Evolutionary conservation across 2,113 vertebrate genomes (phyloP).

Genomic region (Casuarius casuarius): DNA sequence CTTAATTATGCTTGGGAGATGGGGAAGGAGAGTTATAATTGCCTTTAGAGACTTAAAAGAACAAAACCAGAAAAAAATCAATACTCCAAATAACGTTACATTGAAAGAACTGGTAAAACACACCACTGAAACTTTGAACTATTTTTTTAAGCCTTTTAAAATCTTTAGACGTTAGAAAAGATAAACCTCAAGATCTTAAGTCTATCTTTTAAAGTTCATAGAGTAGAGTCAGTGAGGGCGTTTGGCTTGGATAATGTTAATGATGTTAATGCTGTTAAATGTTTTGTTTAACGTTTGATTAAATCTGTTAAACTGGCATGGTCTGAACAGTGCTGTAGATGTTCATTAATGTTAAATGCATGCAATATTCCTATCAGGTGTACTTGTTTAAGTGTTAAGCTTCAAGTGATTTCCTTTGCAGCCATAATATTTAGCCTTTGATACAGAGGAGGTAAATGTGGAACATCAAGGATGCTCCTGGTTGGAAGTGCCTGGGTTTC

Average conservation of each 20-base stretch:
- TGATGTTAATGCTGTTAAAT: not conserved
- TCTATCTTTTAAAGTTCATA: not conserved
- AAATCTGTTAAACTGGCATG: not conserved
- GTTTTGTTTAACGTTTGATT: not conserved
- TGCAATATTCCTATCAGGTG: not conserved
- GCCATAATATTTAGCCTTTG: not conserved
- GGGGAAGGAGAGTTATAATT: not conserved
- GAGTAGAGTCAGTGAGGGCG: not conserved
- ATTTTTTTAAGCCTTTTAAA: not conserved
- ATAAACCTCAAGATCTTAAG: too few species aligned
- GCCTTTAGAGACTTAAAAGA: not conserved
- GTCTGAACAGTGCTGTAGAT: too few species aligned
- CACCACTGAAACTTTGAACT: not conserved
- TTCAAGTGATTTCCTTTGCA: not conserved
- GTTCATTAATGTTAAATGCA: not conserved
- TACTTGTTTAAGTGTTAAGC: not conserved
- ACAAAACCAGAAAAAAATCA: not conserved
- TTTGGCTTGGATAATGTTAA: not conserved
- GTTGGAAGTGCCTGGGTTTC: not conserved
- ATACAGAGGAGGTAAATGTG: not conserved
- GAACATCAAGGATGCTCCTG: not conserved
- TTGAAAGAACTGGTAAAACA: not conserved
- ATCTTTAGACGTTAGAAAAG: too few species aligned
- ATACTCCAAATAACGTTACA: not conserved
- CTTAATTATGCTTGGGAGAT: not conserved